phyloP scores from a whole-genome alignment of 2,113 vertebrate species.

The Myrmecobius fasciatus region DNA sequence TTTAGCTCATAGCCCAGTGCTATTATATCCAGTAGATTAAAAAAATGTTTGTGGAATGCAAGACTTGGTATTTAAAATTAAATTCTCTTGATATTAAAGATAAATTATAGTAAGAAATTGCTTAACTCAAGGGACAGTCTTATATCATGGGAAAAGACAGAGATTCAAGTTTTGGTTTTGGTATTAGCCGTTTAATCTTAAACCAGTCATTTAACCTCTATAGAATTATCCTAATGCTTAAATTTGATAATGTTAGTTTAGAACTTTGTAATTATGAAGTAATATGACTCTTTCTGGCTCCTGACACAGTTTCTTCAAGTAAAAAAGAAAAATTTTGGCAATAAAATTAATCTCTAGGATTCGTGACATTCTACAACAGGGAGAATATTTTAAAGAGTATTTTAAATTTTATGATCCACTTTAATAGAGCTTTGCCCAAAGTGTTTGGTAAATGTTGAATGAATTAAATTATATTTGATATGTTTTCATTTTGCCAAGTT shows the following conservation, averaged over 20 bases:
- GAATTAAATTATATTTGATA: not conserved
- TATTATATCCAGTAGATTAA: not conserved
- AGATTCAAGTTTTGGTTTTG: not conserved
- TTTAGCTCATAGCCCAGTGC: not conserved
- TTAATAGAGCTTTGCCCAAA: not conserved
- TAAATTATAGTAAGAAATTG: not conserved
- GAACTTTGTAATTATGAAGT: not conserved
- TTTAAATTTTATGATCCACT: not conserved
- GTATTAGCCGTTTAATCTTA: not conserved
- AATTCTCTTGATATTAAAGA: not conserved
- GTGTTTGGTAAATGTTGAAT: not conserved
- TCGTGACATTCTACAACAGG: not conserved
- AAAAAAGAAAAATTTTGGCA: not conserved
- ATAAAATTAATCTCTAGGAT: not conserved
- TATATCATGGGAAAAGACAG: not conserved
- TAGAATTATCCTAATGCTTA: not conserved
- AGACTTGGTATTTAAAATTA: not conserved
- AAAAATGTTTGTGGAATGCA: not conserved
- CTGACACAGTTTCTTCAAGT: not conserved
- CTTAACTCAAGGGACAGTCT: not conserved
- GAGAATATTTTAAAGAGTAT: not conserved
- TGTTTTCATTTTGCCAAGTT: not conserved
- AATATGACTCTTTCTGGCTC: not conserved
- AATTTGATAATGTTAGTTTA: not conserved
- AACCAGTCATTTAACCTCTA: not conserved